Conservation (phyloP, 2,797 vertebrate species). For the Xiphophorus birchmanni region DNA sequence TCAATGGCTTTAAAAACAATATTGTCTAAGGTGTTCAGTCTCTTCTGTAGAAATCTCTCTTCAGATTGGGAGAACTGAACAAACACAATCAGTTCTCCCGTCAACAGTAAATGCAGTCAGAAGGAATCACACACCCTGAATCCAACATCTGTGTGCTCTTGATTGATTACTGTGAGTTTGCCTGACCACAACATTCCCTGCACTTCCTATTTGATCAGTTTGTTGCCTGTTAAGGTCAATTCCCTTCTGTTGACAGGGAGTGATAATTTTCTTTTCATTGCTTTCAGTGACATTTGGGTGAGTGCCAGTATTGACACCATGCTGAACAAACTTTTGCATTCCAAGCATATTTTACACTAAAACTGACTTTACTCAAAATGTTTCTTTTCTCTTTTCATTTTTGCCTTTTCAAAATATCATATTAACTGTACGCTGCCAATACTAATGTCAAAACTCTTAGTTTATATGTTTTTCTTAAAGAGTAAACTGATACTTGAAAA, state of each 20-base stretch:
- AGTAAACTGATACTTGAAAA: conserved; percentile 36
- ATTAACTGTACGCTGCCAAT: neutral
- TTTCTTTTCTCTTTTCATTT: neutral
- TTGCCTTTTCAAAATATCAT: neutral
- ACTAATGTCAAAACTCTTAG: neutral
- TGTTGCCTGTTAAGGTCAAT: neutral
- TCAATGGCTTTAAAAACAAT: neutral
- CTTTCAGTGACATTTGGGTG: neutral
- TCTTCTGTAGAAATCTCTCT: no score
- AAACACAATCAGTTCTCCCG: neutral
- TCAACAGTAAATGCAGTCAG: neutral
- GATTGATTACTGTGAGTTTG: neutral
- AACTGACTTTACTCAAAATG: neutral
- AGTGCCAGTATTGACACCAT: neutral
- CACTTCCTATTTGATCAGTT: neutral
- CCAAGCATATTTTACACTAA: neutral
- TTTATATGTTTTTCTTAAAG: conserved; percentile 17
- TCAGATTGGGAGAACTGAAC: no score
- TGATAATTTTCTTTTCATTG: neutral
- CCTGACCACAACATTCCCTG: neutral
- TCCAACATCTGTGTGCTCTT: neutral
- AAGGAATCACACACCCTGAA: neutral
- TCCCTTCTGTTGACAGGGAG: neutral
- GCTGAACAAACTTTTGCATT: neutral
- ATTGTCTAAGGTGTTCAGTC: neutral